A percentile compares a stretch with the other conserved stretches of the same genome.
Conservation (phyloP, 2,888 invertebrate species). For the Hirtodrosophila cameraria region DNA sequence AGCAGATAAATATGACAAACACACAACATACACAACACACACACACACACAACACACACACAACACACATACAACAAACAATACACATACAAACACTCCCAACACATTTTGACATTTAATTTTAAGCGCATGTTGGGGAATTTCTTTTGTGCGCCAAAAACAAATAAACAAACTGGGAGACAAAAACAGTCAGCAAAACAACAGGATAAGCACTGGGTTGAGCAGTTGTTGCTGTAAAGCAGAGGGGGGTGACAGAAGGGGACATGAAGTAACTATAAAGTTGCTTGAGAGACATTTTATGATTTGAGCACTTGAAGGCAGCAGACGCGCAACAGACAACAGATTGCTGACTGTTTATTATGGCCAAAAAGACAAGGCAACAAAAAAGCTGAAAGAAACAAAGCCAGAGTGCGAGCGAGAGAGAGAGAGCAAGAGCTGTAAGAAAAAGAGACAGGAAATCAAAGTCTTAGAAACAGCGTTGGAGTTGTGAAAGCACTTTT, state of each 20-base stretch:
- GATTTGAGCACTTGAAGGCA: slow-evolving; percentile 79
- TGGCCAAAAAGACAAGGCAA: slow-evolving; percentile 56
- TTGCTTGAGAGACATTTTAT: slow-evolving; percentile 78
- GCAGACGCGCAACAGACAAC: slow-evolving; percentile 77
- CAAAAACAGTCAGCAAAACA: slow-evolving; percentile 56
- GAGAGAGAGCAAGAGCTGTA: not conserved
- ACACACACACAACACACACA: slow-evolving; percentile 16
- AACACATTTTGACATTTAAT: slow-evolving; percentile 79
- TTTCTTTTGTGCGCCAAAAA: slow-evolving; percentile 77
- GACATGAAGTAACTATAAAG: slow-evolving; percentile 73
- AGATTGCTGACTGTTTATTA: slow-evolving; percentile 78
- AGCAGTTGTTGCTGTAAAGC: not conserved
- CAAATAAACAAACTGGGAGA: slow-evolving; percentile 72
- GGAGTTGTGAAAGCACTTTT: slow-evolving; percentile 48
- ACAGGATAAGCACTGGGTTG: slow-evolving; percentile 6
- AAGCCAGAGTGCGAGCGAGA: not conserved
- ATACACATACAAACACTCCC: slow-evolving; percentile 11
- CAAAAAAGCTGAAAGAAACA: slow-evolving; percentile 1
- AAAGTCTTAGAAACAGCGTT: slow-evolving; percentile 43
- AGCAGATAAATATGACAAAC: slow-evolving; percentile 69
- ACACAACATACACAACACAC: slow-evolving; percentile 22
- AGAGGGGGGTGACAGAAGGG: not conserved
- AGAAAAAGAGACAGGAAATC: slow-evolving; percentile 44
- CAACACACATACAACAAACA: slow-evolving; percentile 6
- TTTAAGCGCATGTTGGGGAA: slow-evolving; percentile 82